Evolutionary conservation across 2,113 vertebrate species (phyloP), one percentile per base, ranked within the genome.

Genomic region (Struthio camelus): DNA sequence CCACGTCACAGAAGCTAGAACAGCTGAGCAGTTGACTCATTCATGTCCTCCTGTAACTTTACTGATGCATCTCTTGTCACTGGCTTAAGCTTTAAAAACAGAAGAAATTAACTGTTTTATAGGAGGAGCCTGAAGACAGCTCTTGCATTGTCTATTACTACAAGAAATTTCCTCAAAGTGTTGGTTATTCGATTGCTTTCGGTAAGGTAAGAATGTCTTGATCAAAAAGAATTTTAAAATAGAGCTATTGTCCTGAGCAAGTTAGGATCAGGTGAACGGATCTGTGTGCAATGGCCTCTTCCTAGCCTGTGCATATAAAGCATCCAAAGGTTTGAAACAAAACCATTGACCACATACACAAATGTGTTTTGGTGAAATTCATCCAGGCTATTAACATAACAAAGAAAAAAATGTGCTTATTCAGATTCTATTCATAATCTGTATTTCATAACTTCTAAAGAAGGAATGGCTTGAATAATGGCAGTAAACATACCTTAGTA

Each of bases 401-500:
- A 97, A 95, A 96, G 91, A 91, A 96, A 94, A 94, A 90, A 42
- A 95, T 56, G 42, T 93, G 51, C 70, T 95, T 93, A 79, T 67
- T 93, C 73, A 89, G 46, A 59, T 83, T 94, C 76, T 86, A 34
- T 62, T 95, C 40, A 64, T 87, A 78, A 78, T 76, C 77, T 80
- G 38, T 69, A 71, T 93, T 96, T 95, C 64, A 27, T 90, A 97
- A 92, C 80, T 93, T 95, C 61, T 90, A 56, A 88, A 62, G 83
- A 92, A 73, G n/a, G 19, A 94, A 66, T 75, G 64, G 38, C 61
- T 90, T 94, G 48, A 84, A 82, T 94, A 90, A 87, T 67, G 15
- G n/a, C 27, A 89, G 56, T 79, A 90, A 64, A 80, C 92, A 67
- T 48, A 75, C 8, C 44, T 80, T 75, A 79, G 51, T 69, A 56